These are phyloP conservation scores for Fabriciana adippe DNA, from an alignment of 2,888 invertebrate species.

Conservation along the genomic window DNA sequence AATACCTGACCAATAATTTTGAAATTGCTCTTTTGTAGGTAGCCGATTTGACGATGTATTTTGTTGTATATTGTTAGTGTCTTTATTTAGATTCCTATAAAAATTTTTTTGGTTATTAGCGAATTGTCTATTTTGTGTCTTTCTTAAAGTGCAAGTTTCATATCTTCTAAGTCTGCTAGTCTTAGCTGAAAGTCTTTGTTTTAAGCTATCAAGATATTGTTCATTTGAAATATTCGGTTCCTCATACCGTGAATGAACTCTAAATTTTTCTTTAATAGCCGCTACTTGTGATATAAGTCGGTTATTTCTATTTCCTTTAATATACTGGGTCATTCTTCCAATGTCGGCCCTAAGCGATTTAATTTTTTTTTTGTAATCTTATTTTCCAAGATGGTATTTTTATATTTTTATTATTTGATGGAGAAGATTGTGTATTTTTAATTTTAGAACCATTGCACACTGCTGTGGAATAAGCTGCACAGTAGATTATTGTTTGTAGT, in stretches of 20 bases:
- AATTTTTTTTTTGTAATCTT: too few species aligned
- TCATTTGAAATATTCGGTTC: background rate
- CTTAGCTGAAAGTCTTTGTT: conserved; percentile 5
- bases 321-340: too few species aligned
- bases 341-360: too few species aligned
- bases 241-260: too few species aligned
- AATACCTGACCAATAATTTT: conserved; percentile 2
- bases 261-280: too few species aligned
- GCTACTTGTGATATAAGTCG: too few species aligned
- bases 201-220: background rate
- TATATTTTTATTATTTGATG: too few species aligned
- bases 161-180: conserved; percentile 4
- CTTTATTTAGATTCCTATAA: background rate
- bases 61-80: background rate
- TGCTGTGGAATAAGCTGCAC: background rate
- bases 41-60: background rate
- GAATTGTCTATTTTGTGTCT: background rate
- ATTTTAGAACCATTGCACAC: too few species aligned
- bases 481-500: background rate
- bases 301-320: too few species aligned
- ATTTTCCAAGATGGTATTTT: too few species aligned
- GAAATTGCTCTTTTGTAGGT: background rate
- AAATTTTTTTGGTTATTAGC: background rate
- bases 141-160: background rate
- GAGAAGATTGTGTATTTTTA: too few species aligned